Conservation (phyloP, 64 coral and sea anemone species). For the Porites lutea region DNA sequence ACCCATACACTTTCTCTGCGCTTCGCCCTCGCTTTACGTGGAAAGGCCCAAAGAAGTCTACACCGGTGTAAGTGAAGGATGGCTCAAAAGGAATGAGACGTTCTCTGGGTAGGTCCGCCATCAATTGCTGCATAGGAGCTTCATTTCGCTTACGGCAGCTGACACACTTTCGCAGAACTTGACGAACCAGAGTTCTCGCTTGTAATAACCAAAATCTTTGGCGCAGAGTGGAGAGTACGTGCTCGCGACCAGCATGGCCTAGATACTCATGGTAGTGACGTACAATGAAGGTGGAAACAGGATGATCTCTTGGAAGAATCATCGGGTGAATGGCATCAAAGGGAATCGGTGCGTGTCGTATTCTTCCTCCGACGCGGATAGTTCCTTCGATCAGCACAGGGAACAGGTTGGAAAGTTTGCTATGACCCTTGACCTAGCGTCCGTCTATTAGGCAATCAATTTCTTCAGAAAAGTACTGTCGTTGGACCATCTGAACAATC, state of each 20-base stretch:
- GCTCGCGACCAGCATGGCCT: no score
- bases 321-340: background rate
- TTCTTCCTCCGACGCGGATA: no score
- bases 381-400: no score
- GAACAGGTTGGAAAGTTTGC: background rate
- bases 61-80: no score
- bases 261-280: background rate
- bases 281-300: background rate
- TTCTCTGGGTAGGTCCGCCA: conserved; percentile 57
- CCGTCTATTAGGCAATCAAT: background rate
- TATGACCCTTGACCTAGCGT: background rate
- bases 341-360: background rate
- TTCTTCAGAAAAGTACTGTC: background rate
- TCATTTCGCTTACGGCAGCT: no score
- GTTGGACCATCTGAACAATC: background rate
- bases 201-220: no score
- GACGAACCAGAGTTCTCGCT: no score
- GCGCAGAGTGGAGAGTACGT: no score
- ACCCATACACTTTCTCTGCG: no score
- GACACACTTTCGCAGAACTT: no score
- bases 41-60: background rate
- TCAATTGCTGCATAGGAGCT: conserved; percentile 43
- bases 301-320: conserved; percentile 9
- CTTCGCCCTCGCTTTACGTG: background rate
- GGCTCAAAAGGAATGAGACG: conserved; percentile 49